Evolutionary conservation across 2,888 invertebrate genomes (phyloP).

Genomic region (Ptychoptera contaminata): DNA sequence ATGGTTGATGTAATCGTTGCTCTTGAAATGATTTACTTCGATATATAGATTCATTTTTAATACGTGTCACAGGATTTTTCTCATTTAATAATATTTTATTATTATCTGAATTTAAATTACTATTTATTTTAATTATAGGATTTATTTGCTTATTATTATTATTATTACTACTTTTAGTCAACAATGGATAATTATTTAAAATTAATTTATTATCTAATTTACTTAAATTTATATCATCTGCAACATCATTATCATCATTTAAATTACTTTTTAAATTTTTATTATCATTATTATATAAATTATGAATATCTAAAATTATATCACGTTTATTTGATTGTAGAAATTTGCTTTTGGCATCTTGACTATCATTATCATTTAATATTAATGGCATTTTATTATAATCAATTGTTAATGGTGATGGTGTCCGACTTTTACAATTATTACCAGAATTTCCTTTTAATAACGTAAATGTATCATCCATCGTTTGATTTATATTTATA

Average conservation of each 20-base stretch:
- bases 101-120: constrained; percentile 1
- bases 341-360: constrained; percentile 11
- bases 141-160: constrained; percentile 1
- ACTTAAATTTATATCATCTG: not conserved
- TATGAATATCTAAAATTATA: constrained; percentile 6
- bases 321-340: constrained; percentile 10
- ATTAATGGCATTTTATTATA: not conserved
- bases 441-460: not conserved
- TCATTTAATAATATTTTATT: not conserved
- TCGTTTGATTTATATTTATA: not conserved
- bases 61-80: not conserved
- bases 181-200: constrained; percentile 1
- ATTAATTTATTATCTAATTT: constrained; percentile 3
- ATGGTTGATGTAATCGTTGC: constrained; percentile 18
- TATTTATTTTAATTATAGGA: constrained; percentile 2
- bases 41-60: constrained; percentile 8
- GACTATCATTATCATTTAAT: constrained; percentile 6
- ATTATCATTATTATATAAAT: constrained; percentile 2
- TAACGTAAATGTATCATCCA: not conserved
- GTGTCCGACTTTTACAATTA: constrained; percentile 2
- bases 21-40: constrained; percentile 33
- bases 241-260: not conserved
- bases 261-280: not conserved
- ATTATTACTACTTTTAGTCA: constrained; percentile 2
- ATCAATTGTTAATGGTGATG: not conserved